Evolutionary conservation across 2,888 invertebrate species (phyloP).

Genomic region (Nymphalis c-album): DNA sequence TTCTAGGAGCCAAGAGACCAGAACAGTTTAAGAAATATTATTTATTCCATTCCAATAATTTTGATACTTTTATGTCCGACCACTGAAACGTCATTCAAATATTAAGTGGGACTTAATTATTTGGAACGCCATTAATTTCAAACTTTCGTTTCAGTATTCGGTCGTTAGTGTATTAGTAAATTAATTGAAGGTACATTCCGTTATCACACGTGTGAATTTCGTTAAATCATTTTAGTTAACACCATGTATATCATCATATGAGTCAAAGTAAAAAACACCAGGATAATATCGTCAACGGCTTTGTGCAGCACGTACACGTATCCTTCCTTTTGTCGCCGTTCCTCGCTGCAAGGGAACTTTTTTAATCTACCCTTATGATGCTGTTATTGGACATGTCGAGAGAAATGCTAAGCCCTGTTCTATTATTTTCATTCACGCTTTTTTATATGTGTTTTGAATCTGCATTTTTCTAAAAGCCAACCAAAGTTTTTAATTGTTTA

Average conservation of each 20-base stretch:
- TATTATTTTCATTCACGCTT: neutral
- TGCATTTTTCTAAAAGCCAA: neutral
- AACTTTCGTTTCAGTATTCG: no score
- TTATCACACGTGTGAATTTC: neutral
- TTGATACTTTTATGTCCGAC: no score
- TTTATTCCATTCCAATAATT: no score
- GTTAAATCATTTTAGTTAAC: neutral
- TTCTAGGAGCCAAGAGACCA: no score
- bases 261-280: conserved; percentile 49
- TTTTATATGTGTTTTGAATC: neutral
- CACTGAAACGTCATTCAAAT: no score
- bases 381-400: conserved; percentile 20
- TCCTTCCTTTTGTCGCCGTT: conserved; percentile 69
- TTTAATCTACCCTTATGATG: conserved; percentile 33
- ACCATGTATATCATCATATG: conserved; percentile 17
- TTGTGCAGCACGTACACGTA: conserved; percentile 75
- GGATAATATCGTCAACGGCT: conserved; percentile 69
- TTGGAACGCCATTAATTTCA: no score
- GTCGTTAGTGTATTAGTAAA: no score
- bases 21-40: no score
- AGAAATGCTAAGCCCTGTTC: conserved; percentile 5
- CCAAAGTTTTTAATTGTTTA: neutral
- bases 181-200: neutral
- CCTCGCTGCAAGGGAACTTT: conserved; percentile 38
- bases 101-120: no score